phyloP scores from a whole-genome alignment of 2,888 invertebrate species.

The Andrena marginata region DNA sequence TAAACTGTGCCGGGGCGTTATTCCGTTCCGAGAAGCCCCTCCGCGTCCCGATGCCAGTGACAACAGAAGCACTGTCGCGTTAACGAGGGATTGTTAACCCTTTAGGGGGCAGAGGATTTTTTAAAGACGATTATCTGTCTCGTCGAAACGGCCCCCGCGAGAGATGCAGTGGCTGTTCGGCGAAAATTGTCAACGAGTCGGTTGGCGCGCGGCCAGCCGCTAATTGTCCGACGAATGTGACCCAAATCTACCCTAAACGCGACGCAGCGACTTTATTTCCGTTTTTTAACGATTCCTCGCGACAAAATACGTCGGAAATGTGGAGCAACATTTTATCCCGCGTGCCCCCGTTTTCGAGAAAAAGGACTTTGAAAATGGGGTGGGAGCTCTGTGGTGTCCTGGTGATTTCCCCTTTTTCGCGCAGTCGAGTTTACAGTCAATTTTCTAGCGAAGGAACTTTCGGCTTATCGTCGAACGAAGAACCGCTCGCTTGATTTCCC shows the following conservation, averaged over 20 bases:
- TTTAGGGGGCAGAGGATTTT: neutral
- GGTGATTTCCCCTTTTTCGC: no score
- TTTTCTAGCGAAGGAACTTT: neutral
- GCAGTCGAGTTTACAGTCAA: neutral
- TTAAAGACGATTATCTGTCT: slow-evolving; percentile 9
- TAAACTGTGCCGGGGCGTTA: slow-evolving; percentile 48
- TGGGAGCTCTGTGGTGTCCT: neutral
- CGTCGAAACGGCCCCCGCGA: neutral
- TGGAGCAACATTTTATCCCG: neutral
- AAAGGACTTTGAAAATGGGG: neutral
- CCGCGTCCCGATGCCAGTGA: slow-evolving; percentile 17
- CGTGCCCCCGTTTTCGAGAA: neutral
- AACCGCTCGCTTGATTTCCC: no score
- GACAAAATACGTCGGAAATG: neutral
- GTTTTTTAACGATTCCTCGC: neutral
- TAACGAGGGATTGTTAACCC: neutral
- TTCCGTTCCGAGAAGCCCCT: slow-evolving; percentile 38
- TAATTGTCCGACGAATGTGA: slow-evolving; percentile 7
- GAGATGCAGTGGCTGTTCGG: neutral
- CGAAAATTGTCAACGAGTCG: slow-evolving; percentile 4
- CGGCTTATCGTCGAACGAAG: no score
- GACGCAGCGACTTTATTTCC: neutral
- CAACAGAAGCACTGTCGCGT: neutral
- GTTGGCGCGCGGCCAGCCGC: slow-evolving; percentile 1
- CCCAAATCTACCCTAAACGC: neutral